Conservation (phyloP, 23 tunicate species). For the Oikopleura vanhoeffeni region DNA sequence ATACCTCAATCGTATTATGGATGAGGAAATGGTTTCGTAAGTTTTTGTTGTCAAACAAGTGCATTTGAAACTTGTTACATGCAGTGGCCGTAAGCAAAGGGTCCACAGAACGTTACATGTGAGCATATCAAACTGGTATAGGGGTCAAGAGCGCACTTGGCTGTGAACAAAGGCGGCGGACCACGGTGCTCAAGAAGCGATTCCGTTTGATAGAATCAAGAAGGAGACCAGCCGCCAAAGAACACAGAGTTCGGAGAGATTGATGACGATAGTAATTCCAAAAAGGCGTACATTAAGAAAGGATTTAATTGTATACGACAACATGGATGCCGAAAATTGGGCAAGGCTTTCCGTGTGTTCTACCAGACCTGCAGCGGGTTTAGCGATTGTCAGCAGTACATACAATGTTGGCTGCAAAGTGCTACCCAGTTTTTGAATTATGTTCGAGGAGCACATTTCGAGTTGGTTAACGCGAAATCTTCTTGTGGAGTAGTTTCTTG, state of each 20-base stretch:
- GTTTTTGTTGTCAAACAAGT: too few species aligned
- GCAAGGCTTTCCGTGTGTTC: not conserved
- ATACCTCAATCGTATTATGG: too few species aligned
- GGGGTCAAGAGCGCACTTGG: not conserved
- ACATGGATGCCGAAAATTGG: not conserved
- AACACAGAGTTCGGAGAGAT: not conserved
- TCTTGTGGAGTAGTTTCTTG: not conserved
- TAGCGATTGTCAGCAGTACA: not conserved
- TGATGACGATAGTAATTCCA: not conserved
- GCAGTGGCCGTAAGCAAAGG: too few species aligned
- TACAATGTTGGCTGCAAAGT: not conserved
- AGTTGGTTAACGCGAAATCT: not conserved
- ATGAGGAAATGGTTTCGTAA: not conserved
- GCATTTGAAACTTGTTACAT: too few species aligned
- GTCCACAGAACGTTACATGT: too few species aligned
- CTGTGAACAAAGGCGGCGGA: not conserved
- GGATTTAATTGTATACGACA: not conserved
- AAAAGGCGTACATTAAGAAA: not conserved
- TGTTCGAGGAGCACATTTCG: not conserved
- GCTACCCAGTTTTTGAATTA: not conserved
- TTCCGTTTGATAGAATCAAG: not conserved
- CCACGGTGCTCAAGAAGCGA: not conserved
- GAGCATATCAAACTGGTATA: not conserved
- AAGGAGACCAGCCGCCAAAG: not conserved
- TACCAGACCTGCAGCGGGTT: not conserved